These are phyloP conservation scores for Philaethria dido DNA, from an alignment of 2,888 invertebrate genomes.

Conservation along the genomic window DNA sequence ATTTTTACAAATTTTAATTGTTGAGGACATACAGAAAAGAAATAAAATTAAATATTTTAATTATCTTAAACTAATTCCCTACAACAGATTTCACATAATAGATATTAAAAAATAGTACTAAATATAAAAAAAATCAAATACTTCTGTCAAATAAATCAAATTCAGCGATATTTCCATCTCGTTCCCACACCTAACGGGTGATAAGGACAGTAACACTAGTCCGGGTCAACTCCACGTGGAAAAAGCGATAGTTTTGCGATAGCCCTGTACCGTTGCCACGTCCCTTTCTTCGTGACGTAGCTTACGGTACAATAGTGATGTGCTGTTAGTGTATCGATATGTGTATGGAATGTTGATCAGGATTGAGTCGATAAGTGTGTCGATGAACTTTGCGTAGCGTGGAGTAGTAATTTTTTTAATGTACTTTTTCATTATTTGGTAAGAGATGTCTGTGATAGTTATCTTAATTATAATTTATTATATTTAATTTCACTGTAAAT, in stretches of 20 bases:
- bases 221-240: slow-evolving; percentile 44
- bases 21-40: too few relatives aligned
- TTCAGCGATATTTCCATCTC: neutral
- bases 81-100: too few relatives aligned
- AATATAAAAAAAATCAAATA: too few relatives aligned
- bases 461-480: neutral
- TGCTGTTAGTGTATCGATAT: slow-evolving; percentile 34
- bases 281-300: slow-evolving; percentile 83
- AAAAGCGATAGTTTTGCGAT: slow-evolving; percentile 77
- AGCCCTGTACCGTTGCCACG: slow-evolving; percentile 70
- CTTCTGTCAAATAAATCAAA: slow-evolving; percentile 8
- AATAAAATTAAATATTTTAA: too few relatives aligned
- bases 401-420: neutral
- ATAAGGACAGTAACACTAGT: slow-evolving; percentile 14
- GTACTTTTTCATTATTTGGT: neutral
- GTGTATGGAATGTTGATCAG: slow-evolving; percentile 33
- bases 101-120: too few relatives aligned
- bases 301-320: slow-evolving; percentile 77
- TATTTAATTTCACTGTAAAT: neutral
- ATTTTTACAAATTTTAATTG: neutral
- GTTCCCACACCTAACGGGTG: neutral
- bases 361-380: slow-evolving; percentile 16
- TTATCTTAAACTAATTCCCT: too few relatives aligned
- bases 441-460: neutral
- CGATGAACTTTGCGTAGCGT: slow-evolving; percentile 16